Percentiles rank a stretch among this genome's conserved stretches.
Evolutionary conservation across 2,797 vertebrate genomes (phyloP).

Genomic region (Lutjanus argentimaculatus): DNA sequence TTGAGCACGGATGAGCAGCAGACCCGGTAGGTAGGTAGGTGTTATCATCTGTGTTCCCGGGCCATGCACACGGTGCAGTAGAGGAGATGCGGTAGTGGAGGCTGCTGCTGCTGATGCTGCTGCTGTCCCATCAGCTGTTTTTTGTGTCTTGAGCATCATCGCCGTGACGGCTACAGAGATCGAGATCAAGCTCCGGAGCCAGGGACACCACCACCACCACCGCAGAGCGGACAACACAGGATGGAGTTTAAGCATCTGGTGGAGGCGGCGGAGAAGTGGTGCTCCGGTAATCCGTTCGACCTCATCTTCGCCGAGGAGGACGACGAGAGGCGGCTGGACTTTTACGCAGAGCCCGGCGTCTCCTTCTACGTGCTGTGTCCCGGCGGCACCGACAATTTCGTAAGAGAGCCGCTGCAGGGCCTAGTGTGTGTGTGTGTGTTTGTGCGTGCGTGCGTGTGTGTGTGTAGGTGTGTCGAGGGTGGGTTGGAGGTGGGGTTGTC

Average conservation of each 20-base stretch:
- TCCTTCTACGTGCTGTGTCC: constrained; percentile 98
- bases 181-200: constrained; percentile 67
- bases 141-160: constrained; percentile 83
- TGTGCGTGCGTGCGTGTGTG: constrained; percentile 17
- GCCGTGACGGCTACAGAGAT: constrained; percentile 70
- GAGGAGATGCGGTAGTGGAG: constrained; percentile 72
- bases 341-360: constrained; percentile 97
- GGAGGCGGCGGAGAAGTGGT: constrained; percentile 97
- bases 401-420: constrained; percentile 85
- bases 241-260: constrained; percentile 99
- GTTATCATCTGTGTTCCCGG: constrained; percentile 50
- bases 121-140: constrained; percentile 80
- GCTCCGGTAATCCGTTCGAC: constrained; percentile 95
- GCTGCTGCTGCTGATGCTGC: constrained; percentile 77
- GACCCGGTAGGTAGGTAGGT: constrained; percentile 49
- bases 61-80: constrained; percentile 77
- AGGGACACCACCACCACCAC: constrained; percentile 58
- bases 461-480: constrained; percentile 62
- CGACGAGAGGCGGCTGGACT: constrained; percentile 96
- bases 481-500: constrained; percentile 55
- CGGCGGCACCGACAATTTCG: constrained; percentile 94
- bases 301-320: constrained; percentile 96
- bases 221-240: constrained; percentile 73
- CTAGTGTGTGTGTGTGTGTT: constrained; percentile 37
- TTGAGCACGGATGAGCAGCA: constrained; percentile 65